Evolutionary conservation across 30 jellyfish, hydroid and myxozoan genomes (phyloP).

Genomic region (Pelagia noctiluca): DNA sequence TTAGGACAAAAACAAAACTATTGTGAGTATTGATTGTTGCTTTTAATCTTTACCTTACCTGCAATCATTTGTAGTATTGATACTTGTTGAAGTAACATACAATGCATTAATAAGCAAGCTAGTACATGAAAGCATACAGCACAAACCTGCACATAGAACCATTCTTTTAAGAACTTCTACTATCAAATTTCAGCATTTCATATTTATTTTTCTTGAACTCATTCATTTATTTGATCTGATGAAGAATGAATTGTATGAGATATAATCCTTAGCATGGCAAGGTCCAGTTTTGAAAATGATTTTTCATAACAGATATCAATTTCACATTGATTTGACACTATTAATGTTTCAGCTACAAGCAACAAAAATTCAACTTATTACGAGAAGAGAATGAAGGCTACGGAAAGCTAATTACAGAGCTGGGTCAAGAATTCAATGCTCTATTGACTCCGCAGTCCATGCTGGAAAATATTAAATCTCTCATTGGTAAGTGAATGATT

Average conservation of each 20-base stretch:
- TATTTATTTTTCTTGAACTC: too few relatives aligned
- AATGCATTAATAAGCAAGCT: too few relatives aligned
- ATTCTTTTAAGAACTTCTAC: too few relatives aligned
- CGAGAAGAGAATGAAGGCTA: constrained; percentile 99
- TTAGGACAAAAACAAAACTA: constrained; percentile 90
- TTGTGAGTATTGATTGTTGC: constrained; percentile 74
- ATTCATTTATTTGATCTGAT: too few relatives aligned
- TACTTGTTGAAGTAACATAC: too few relatives aligned
- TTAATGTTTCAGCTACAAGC: constrained; percentile 89
- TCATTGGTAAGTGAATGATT: constrained; percentile 67
- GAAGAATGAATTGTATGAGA: background rate
- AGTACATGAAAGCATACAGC: too few relatives aligned
- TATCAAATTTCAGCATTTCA: too few relatives aligned
- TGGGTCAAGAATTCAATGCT: constrained; percentile 75
- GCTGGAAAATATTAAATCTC: constrained; percentile 76
- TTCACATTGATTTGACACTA: too few relatives aligned
- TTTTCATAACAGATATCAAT: too few relatives aligned
- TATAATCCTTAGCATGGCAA: background rate
- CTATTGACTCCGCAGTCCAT: constrained; percentile 42
- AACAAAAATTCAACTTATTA: constrained; percentile 88
- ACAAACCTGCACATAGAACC: too few relatives aligned
- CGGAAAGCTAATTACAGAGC: constrained; percentile 92
- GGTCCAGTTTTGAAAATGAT: background rate
- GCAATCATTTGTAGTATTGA: background rate
- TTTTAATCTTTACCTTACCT: background rate